These are phyloP conservation scores for Thera britannica DNA, from an alignment of 2,888 invertebrate genomes.

Conservation along the genomic window DNA sequence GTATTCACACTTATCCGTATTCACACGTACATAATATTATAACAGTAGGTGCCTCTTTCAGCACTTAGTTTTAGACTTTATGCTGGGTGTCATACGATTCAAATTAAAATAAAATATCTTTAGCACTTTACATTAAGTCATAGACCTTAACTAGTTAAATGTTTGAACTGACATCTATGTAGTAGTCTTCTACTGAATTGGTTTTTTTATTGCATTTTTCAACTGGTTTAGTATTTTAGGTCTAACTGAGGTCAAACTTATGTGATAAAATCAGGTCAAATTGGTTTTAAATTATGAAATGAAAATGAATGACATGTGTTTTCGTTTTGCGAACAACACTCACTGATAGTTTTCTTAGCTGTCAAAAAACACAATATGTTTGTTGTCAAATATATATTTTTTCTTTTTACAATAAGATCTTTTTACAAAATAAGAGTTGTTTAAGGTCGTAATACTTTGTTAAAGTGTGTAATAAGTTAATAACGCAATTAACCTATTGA, in stretches of 20 bases:
- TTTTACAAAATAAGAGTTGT: background rate
- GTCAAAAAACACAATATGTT: no score
- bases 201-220: constrained; percentile 7
- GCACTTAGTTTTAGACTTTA: background rate
- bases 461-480: constrained; percentile 22
- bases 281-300: background rate
- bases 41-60: constrained; percentile 3
- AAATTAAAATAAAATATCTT: constrained; percentile 4
- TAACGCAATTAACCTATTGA: constrained; percentile 25
- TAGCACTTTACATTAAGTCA: background rate
- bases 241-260: background rate
- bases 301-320: background rate
- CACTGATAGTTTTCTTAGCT: no score
- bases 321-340: no score
- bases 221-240: background rate
- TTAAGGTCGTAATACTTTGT: constrained; percentile 18
- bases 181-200: constrained; percentile 23
- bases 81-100: background rate
- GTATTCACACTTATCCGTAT: constrained; percentile 28
- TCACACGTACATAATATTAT: constrained; percentile 11
- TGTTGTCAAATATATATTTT: no score
- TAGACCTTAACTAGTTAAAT: constrained; percentile 17
- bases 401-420: no score
- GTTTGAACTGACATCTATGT: constrained; percentile 21
- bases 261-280: background rate